Percentiles rank a stretch among this genome's conserved stretches.
phyloP scores from a whole-genome alignment of 2,888 invertebrate species.

The Lumbricus terrestris region DNA sequence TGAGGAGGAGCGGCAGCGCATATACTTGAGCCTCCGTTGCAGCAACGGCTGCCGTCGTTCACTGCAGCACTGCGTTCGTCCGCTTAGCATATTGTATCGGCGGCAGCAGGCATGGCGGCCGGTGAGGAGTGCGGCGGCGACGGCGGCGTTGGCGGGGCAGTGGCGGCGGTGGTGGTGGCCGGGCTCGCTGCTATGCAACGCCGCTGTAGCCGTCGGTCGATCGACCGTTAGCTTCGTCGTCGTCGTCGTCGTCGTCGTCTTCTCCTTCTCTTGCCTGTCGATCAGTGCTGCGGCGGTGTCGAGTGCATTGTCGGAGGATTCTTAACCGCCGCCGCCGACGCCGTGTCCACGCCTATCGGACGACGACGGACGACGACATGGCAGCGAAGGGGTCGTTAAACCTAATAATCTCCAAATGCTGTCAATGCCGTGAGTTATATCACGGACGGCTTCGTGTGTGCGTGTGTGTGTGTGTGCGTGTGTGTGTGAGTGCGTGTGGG shows the following conservation, averaged over 20 bases:
- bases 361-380: no score
- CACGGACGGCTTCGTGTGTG: no score
- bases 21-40: neutral
- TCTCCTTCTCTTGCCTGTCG: neutral
- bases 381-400: neutral
- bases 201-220: neutral
- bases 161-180: neutral
- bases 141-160: no score
- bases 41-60: no score
- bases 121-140: no score
- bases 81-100: neutral
- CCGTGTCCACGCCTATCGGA: neutral
- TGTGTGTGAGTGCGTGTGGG: no score
- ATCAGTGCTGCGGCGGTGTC: neutral
- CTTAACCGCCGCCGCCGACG: neutral
- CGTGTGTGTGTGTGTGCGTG: no score
- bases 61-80: neutral
- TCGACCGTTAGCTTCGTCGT: neutral
- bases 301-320: neutral
- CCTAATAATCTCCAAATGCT: neutral
- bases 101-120: no score
- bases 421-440: neutral
- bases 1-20: no score
- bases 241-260: neutral
- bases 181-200: neutral